phyloP scores from a whole-genome alignment of 64 coral and sea anemone genomes.

The Pocillopora damicornis region DNA sequence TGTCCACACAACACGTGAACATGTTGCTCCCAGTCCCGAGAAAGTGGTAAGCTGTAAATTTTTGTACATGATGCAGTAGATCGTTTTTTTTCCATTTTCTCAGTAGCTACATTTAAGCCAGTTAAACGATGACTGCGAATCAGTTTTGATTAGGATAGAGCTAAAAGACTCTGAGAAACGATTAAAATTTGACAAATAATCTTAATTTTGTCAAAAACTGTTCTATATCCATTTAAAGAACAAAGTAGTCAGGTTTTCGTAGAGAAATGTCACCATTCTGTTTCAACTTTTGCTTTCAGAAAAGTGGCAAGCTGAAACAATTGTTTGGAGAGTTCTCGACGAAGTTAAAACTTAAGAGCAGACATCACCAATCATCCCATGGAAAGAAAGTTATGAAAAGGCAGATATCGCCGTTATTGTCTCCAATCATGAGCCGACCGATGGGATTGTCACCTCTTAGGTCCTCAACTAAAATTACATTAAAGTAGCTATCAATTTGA shows the following conservation, averaged over 20 bases:
- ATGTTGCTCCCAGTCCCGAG: slow-evolving; percentile 26
- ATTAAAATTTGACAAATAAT: too few relatives aligned
- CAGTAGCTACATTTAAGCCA: neutral
- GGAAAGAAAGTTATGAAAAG: neutral
- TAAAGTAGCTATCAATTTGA: neutral
- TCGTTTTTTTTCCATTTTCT: neutral
- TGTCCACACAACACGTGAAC: slow-evolving; percentile 84
- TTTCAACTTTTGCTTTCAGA: neutral
- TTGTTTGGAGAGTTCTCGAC: slow-evolving; percentile 17
- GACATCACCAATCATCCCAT: neutral
- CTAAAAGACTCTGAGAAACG: too few relatives aligned
- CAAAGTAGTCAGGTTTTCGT: too few relatives aligned
- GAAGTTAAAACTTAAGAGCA: slow-evolving; percentile 11
- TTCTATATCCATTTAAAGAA: too few relatives aligned
- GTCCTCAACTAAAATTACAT: neutral
- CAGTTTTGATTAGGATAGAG: too few relatives aligned
- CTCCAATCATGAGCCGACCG: slow-evolving; percentile 23
- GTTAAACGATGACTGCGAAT: too few relatives aligned
- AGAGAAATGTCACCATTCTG: neutral
- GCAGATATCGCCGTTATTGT: slow-evolving; percentile 15
- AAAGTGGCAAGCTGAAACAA: slow-evolving; percentile 10
- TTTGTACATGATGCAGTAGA: neutral
- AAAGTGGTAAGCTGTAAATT: neutral
- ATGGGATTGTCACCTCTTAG: slow-evolving; percentile 37
- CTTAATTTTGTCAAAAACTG: too few relatives aligned